phyloP scores from a whole-genome alignment of 2,888 invertebrate species.

The Rhagonycha fulva region DNA sequence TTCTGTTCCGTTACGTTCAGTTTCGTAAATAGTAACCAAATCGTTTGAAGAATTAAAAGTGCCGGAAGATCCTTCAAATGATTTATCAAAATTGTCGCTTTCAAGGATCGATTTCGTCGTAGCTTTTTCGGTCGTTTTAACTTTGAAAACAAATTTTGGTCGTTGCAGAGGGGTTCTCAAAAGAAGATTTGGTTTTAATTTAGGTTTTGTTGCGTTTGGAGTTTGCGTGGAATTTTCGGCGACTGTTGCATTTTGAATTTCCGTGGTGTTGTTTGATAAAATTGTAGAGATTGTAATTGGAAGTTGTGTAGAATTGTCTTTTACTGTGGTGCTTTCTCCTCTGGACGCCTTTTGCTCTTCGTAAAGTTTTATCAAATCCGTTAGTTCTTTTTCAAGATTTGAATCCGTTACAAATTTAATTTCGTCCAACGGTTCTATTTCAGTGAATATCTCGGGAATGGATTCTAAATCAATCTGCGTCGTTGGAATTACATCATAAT shows the following conservation, averaged over 20 bases:
- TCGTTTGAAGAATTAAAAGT: not conserved
- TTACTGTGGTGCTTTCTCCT: not conserved
- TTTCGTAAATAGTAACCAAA: not conserved
- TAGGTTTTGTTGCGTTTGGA: not conserved
- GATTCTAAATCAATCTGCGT: not conserved
- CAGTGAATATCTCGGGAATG: not conserved
- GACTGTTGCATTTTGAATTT: not conserved
- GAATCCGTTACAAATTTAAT: not conserved
- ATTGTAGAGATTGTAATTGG: not conserved
- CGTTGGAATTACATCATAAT: not conserved
- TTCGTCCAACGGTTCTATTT: not conserved
- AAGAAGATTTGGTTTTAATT: not conserved
- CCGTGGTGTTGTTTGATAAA: not conserved
- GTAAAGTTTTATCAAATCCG: not conserved
- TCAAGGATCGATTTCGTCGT: not conserved
- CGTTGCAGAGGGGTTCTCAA: not conserved
- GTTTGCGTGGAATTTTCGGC: not conserved
- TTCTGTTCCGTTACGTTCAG: not conserved
- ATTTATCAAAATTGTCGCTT: not conserved
- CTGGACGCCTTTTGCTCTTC: not conserved
- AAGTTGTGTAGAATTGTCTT: not conserved
- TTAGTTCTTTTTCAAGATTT: not conserved
- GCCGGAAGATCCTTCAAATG: not conserved
- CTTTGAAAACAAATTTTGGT: conserved; percentile 1
- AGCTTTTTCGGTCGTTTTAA: conserved; percentile 5